Conservation (phyloP, 2,113 vertebrate species). For the Tamias sibiricus region DNA sequence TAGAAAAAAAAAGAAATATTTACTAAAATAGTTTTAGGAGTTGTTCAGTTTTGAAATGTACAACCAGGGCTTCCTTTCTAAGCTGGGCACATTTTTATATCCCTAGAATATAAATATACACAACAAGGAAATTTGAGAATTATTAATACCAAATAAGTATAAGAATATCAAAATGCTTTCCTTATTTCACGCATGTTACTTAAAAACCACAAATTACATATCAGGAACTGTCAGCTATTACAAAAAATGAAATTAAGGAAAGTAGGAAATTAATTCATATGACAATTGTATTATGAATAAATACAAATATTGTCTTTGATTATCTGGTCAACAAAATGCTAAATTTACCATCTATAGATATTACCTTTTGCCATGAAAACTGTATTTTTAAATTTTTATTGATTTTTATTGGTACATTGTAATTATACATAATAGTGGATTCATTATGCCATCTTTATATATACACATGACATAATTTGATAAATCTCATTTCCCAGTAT, state of each 20-base stretch:
- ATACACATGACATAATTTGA: no score
- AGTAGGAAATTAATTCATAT: background rate
- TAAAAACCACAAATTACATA: background rate
- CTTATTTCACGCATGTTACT: background rate
- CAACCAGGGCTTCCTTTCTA: background rate
- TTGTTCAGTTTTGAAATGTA: background rate
- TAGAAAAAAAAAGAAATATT: background rate
- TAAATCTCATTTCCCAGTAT: no score
- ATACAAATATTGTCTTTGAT: background rate
- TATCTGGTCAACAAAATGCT: background rate
- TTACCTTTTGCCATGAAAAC: background rate
- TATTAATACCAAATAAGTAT: background rate
- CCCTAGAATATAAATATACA: background rate
- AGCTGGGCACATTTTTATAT: background rate
- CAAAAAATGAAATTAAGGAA: background rate
- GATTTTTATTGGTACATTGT: no score
- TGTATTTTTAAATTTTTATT: no score
- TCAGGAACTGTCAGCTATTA: background rate
- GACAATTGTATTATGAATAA: background rate
- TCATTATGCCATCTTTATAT: no score
- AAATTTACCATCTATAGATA: background rate
- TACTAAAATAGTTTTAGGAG: conserved; percentile 38
- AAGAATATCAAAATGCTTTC: background rate
- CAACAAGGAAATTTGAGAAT: background rate
- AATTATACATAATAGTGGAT: no score